Evolutionary conservation across 2,797 vertebrate species (phyloP), one percentile per base, ranked within the genome.

Genomic region (Sorex maritimensis): DNA sequence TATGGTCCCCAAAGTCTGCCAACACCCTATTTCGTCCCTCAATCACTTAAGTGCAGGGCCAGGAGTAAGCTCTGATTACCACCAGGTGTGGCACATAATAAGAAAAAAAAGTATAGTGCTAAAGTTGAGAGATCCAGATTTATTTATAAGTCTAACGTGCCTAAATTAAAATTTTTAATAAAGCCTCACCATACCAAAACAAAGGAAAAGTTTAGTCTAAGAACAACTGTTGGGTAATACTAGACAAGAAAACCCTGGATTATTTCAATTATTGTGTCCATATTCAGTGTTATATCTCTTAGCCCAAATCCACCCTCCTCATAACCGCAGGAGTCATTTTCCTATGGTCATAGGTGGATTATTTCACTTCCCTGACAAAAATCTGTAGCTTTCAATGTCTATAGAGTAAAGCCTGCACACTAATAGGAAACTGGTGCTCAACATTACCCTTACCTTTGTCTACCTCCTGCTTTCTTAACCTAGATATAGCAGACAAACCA

Each of bases 201-300:
- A 44, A 44, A 88, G 41, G 38, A 38, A 68, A 95, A 89, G 49
- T 6, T 52, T 2, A 52, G 49, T 52, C 49, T 9, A 5, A 52
- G 49, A 52, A 11, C 13, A 52, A 14, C 49, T 52, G 49, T 52
- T 52, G 49, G 11, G 30, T 68, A 86, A 46, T 79, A 17, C 14
- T 79, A 30, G 52, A 95, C 83, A 52, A 83, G 79, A 61, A 80
- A 79, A 19, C 7, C 5, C 30, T 72, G 88, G 67, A 79, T 30
- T 46, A 55, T 71, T 83, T 80, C 28, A 74, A 80, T 82, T 63
- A 61, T 28, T 52, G 3, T 81, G 28, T 79, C 75, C 41, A n/a
- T 10, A 77, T 44, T 52, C 71, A 63, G 44, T 73, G 28, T 49
- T 14, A 34, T 23, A 88, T 82, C 73, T 82, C 11, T n/a, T 38